A percentile compares a stretch with the other conserved stretches of the same genome.
These are phyloP conservation scores for Acipenser oxyrinchus DNA, from an alignment of 2,797 vertebrate species.

Conservation along the genomic window DNA sequence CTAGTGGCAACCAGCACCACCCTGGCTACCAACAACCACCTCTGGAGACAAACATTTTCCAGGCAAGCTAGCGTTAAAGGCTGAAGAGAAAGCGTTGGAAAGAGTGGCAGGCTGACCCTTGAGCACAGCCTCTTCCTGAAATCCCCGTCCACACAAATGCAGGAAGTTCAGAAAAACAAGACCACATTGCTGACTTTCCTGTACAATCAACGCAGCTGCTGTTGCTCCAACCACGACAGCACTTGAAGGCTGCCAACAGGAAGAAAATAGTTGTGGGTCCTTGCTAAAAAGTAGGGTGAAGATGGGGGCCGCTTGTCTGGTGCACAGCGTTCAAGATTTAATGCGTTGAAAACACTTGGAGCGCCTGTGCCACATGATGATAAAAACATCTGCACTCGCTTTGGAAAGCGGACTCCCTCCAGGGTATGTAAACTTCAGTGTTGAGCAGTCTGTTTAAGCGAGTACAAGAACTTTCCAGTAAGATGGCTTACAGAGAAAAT, in stretches of 20 bases:
- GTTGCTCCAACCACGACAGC: not conserved
- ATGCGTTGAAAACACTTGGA: conserved; percentile 23
- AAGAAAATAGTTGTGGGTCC: not conserved
- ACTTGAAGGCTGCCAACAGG: not conserved
- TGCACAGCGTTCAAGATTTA: not conserved
- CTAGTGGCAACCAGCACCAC: too few relatives aligned
- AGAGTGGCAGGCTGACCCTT: conserved; percentile 57
- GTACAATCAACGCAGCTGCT: not conserved
- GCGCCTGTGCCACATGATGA: conserved; percentile 36
- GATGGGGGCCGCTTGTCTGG: not conserved
- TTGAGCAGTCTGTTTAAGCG: not conserved
- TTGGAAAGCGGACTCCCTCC: conserved; percentile 34
- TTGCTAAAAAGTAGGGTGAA: not conserved
- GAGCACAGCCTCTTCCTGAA: conserved; percentile 74
- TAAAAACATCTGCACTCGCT: conserved; percentile 41
- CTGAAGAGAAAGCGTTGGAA: too few relatives aligned
- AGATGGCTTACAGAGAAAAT: not conserved
- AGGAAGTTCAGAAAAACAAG: conserved; percentile 58
- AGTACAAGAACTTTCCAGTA: not conserved
- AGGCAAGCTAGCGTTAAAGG: too few relatives aligned
- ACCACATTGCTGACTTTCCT: conserved; percentile 4
- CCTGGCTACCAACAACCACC: too few relatives aligned
- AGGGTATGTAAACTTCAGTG: conserved; percentile 46
- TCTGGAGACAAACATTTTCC: too few relatives aligned
- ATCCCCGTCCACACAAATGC: conserved; percentile 51